These are phyloP conservation scores for Venustaconcha ellipsiformis DNA, from an alignment of 1,140 invertebrate genomes.

Conservation along the genomic window DNA sequence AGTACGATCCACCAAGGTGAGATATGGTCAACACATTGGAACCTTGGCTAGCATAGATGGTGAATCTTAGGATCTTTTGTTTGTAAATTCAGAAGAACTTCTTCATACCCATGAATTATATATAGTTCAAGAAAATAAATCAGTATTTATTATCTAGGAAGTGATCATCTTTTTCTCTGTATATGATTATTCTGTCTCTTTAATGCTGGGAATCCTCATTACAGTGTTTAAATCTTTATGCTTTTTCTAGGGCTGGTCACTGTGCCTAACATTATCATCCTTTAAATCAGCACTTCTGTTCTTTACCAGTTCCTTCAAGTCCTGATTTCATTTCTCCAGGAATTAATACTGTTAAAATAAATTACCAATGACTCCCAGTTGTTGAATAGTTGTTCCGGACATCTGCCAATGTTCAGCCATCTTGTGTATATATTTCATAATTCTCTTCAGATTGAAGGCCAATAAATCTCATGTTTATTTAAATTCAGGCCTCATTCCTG, in stretches of 20 bases:
- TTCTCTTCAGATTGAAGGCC: conserved; percentile 30
- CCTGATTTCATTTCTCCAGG: neutral
- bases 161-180: conserved; percentile 10
- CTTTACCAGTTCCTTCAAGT: neutral
- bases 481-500: conserved; percentile 27
- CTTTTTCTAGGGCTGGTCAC: no score
- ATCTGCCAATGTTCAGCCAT: conserved; percentile 43
- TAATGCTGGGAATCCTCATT: neutral
- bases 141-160: conserved; percentile 34
- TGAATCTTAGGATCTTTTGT: conserved; percentile 34
- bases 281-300: neutral
- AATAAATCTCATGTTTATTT: conserved; percentile 26
- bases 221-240: neutral
- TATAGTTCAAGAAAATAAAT: conserved; percentile 28
- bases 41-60: no score
- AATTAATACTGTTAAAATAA: conserved; percentile 16
- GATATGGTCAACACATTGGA: no score
- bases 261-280: neutral
- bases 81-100: conserved; percentile 21
- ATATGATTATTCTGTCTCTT: conserved; percentile 7
- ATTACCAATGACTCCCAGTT: conserved; percentile 38
- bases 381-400: conserved; percentile 23
- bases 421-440: conserved; percentile 41
- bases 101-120: conserved; percentile 32
- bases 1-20: no score